Base-by-base conservation (phyloP, 2,797 vertebrate genomes). In the Numenius phaeopus region DNA sequence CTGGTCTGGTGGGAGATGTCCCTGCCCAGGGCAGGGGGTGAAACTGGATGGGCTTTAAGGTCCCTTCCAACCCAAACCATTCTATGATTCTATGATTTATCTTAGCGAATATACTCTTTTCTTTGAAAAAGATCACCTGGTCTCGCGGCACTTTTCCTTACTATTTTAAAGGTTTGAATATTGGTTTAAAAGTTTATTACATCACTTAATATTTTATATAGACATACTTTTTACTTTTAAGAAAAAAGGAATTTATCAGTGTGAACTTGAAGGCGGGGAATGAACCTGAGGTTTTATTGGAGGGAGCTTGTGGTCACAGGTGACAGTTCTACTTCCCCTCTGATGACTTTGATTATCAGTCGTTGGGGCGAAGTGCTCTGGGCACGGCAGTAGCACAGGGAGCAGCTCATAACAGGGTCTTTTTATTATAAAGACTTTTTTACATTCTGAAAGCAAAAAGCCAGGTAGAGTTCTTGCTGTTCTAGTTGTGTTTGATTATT, bases 321-420 rank as follows among this genome's bases (percentile, higher is more conserved):
- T 39, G 47, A 9, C 16, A 2, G 20, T 40, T 32, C n/a, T 61
- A 1, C 32, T 50, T 27, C 40, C 34, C 18, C 40, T 12, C 14
- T 9, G 13, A 22, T 39, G 2, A 17, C 32, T 59, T 1, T 5
- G 62, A 10, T n/a, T 18, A 0, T 10, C 37, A 4, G 1, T n/a
- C 5, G 1, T 26, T n/a, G 0, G 39, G 69, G 46, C 80, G 29
- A 4, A 16, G 54, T 5, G 65, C 75, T 64, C 37, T 10, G 46
- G 44, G 34, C 57, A 10, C 50, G 8, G 20, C 1, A 4, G 22
- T 30, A 58, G 32, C 77, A 40, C 72, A 18, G 55, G 1, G 0
- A 58, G 20, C 8, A 49, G 17, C 12, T 84, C 42, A 2, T 3
- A 8, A 26, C 0, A 17, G n/a, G 16, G 27, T 5, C 11, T 84